These are phyloP conservation scores for Cyprinus carpio DNA, from an alignment of 2,113 vertebrate species.

Conservation along the genomic window DNA sequence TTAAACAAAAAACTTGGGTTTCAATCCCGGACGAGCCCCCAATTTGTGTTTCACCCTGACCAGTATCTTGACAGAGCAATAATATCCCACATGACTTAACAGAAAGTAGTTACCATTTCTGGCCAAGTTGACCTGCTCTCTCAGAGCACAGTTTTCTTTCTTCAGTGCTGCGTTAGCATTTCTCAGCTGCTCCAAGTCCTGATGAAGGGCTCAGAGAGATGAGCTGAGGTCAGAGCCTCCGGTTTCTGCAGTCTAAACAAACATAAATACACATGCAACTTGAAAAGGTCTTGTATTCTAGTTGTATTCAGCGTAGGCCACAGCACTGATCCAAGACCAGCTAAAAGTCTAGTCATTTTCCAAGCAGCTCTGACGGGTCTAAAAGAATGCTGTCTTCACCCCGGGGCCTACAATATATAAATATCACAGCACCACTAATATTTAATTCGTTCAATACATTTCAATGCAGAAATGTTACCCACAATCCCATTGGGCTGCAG, in stretches of 20 bases:
- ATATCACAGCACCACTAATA: slow-evolving; percentile 8
- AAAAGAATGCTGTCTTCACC: slow-evolving; percentile 83
- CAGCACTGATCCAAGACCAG: slow-evolving; percentile 79
- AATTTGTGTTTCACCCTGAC: not conserved
- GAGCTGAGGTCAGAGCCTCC: slow-evolving; percentile 68
- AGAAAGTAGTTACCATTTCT: slow-evolving; percentile 2
- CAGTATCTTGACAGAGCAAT: not conserved
- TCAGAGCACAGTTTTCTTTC: slow-evolving; percentile 80
- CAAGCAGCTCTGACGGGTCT: slow-evolving; percentile 83
- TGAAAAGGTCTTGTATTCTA: not conserved
- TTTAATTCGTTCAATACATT: not conserved
- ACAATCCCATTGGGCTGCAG: slow-evolving; percentile 80
- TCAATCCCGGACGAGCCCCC: not conserved
- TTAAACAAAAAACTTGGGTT: not conserved
- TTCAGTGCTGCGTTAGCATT: slow-evolving; percentile 74
- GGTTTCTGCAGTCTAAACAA: slow-evolving; percentile 56
- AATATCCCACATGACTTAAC: not conserved
- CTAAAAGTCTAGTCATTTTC: slow-evolving; percentile 82
- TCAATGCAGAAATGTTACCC: slow-evolving; percentile 55
- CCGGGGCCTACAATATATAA: slow-evolving; percentile 65
- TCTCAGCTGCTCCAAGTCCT: slow-evolving; percentile 79
- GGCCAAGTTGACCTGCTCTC: slow-evolving; percentile 68
- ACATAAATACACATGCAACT: slow-evolving; percentile 28
- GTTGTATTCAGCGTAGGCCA: slow-evolving; percentile 79
- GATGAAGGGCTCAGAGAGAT: slow-evolving; percentile 74